A percentile compares a stretch with the other conserved stretches of the same genome.
These are phyloP conservation scores for Dysidea cf. avara DNA, from an alignment of 37 sponge, comb jelly and placozoan genomes.

Conservation along the genomic window DNA sequence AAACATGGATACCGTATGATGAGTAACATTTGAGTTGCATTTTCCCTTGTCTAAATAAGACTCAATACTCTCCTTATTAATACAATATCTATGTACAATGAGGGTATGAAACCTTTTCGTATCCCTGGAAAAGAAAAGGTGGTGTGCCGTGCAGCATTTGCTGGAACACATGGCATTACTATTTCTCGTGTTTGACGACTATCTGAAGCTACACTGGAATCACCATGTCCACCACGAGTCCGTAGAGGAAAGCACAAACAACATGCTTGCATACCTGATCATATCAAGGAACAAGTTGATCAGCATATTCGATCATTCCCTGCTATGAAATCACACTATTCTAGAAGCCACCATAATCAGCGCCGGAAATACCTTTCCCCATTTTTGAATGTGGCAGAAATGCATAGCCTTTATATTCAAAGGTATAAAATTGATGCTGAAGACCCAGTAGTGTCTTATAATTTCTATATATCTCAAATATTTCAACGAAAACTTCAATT, in stretches of 20 bases:
- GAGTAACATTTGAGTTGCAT: too few species aligned
- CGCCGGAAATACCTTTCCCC: constrained; percentile 3
- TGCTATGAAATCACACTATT: constrained; percentile 5
- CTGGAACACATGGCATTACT: neutral
- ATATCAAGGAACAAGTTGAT: neutral
- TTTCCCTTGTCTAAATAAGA: too few species aligned
- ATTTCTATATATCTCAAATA: constrained; percentile 11
- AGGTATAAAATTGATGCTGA: too few species aligned
- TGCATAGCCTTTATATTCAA: constrained; percentile 2
- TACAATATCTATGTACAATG: too few species aligned
- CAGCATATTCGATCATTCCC: constrained; percentile 10
- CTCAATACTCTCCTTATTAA: too few species aligned
- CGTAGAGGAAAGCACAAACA: neutral
- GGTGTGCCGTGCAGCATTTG: neutral
- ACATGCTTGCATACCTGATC: too few species aligned
- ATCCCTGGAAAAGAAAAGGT: too few species aligned
- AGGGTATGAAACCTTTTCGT: too few species aligned
- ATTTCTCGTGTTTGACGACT: neutral
- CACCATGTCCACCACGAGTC: neutral
- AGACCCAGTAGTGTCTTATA: neutral
- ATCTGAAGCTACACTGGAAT: neutral
- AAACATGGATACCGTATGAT: too few species aligned
- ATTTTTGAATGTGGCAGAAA: constrained; percentile 1
- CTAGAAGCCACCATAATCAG: constrained; percentile 8
- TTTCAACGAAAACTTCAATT: constrained; percentile 8